phyloP scores from a whole-genome alignment of 2,113 vertebrate species.

The Tor tambroides region DNA sequence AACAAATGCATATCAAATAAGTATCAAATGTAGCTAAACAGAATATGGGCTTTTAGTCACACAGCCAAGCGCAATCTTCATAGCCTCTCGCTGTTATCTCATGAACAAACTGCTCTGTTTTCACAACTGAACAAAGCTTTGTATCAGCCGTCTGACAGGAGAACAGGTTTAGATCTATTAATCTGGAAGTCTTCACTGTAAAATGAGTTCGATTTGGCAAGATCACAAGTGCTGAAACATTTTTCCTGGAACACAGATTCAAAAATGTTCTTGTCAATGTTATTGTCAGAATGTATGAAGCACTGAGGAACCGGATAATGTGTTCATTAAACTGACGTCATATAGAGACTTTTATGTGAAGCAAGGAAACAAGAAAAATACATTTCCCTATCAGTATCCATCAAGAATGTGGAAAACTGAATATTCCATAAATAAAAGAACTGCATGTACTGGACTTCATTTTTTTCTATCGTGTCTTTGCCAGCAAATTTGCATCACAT shows the following conservation, averaged over 20 bases:
- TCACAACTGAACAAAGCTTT: neutral
- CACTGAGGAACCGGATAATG: neutral
- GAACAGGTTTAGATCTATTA: neutral
- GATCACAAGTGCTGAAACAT: constrained; percentile 21
- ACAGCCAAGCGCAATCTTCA: neutral
- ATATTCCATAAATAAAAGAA: neutral
- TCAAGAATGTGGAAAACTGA: neutral
- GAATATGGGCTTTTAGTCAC: neutral
- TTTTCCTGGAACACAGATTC: neutral
- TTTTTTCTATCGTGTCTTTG: neutral
- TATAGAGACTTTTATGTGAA: neutral
- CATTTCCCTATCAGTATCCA: neutral
- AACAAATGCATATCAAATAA: neutral
- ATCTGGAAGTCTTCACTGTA: neutral
- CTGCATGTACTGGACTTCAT: neutral
- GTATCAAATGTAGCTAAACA: neutral
- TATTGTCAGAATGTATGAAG: neutral
- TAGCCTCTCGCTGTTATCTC: neutral
- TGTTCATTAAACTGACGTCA: neutral
- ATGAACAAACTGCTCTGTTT: constrained; percentile 23
- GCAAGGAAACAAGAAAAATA: neutral
- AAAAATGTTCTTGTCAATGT: neutral
- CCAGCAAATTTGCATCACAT: neutral
- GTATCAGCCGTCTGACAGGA: neutral
- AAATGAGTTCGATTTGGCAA: neutral